Evolutionary conservation across 1,140 invertebrate species (phyloP).

Genomic region (Ceratina australensis): DNA sequence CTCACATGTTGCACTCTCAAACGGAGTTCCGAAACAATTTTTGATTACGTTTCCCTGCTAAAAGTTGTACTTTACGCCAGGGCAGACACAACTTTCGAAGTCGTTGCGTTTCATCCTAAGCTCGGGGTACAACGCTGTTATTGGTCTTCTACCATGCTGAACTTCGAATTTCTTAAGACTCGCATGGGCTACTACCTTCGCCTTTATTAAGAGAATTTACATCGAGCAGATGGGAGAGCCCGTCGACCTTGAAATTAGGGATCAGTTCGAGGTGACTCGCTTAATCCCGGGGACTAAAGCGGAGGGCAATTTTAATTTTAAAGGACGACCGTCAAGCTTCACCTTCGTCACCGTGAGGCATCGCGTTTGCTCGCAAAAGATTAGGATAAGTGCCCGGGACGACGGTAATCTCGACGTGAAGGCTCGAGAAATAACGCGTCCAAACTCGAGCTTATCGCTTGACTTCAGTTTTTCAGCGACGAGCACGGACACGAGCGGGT

Average conservation of each 20-base stretch:
- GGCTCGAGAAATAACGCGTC: conserved; percentile 4
- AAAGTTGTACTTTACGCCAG: too few relatives aligned
- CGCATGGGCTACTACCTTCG: background rate
- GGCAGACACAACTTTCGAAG: too few relatives aligned
- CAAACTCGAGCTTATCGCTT: conserved; percentile 23
- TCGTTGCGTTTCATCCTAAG: too few relatives aligned
- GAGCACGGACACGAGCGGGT: background rate
- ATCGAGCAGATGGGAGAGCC: background rate
- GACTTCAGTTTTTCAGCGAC: conserved; percentile 8
- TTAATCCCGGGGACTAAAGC: background rate
- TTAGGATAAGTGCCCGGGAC: conserved; percentile 28
- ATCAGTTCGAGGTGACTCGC: background rate
- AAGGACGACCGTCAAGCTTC: background rate
- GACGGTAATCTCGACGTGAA: conserved; percentile 41
- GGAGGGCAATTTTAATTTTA: background rate
- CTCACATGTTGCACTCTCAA: background rate
- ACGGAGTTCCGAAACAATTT: too few relatives aligned
- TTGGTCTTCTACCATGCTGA: too few relatives aligned
- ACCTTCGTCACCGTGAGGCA: too few relatives aligned
- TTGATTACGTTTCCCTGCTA: background rate
- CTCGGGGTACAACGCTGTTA: too few relatives aligned
- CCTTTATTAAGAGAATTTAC: background rate
- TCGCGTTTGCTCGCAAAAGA: conserved; percentile 5
- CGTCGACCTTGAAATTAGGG: conserved; percentile 11
- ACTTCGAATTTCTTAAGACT: too few relatives aligned